Base-by-base conservation (phyloP, 1,140 invertebrate species). In the Drosophila lini region DNA sequence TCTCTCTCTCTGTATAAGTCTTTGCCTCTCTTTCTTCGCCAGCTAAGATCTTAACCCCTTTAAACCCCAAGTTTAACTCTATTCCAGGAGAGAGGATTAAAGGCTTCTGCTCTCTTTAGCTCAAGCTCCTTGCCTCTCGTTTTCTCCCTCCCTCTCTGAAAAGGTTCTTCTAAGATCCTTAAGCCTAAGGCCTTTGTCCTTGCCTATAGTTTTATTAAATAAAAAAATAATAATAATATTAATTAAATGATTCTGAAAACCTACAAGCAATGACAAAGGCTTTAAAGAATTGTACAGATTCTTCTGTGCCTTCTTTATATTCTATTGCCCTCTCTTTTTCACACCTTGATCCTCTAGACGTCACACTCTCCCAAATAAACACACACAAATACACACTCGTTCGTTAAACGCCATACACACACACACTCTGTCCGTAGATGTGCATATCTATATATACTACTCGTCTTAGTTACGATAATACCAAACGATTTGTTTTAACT, bases 371-470 rank as follows among this genome's bases (percentile, higher is more conserved):
- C 55, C 19, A 13, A 13, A 16, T 45, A 64, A 48, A 11, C 44
- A 40, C 16, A 56, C 50, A 40, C 44, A 53, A 8, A 47, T n/a
- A 48, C 25, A 16, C 41, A 32, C 60, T 40, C 65, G 52, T 70
- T 71, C 10, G 25, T 25, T 71, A 70, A 56, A 45, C 38, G 40
- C 48, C 45, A 50, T 28, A 50, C 44, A 59, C 64, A 77, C 50
- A 38, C 64, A 78, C 55, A 31, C 31, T 56, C 56, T 71, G 32
- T 64, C 69, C 48, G 68, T 71, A 71, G 67, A 58, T 71, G 68
- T 71, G 50, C 52, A 70, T 71, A 71, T 40, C 34, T 70, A 45
- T 58, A 70, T 47, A 70, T 71, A 48, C 50, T 71, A 48, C 50
- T 71, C 16, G 63, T 68, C 44, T 41, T 58, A 57, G 53, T 34